Conservation (phyloP, 37 sponge, comb jelly and placozoan species). For the Crambe crambe region DNA sequence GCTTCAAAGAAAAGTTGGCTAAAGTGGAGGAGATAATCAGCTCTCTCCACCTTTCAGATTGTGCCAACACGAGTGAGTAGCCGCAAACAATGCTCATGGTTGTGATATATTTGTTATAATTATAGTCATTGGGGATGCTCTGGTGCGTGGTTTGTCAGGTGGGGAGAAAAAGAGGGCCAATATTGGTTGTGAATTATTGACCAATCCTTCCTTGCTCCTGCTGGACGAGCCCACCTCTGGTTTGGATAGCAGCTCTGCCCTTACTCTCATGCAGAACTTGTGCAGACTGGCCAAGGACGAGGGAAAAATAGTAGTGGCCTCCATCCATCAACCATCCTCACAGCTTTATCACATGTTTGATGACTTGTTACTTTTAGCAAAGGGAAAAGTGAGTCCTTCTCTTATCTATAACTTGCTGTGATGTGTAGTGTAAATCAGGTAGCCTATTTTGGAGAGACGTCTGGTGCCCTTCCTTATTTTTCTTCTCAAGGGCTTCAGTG, state of each 20-base stretch:
- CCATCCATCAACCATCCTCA: slow-evolving; percentile 88
- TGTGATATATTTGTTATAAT: background rate
- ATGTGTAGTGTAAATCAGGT: slow-evolving; percentile 26
- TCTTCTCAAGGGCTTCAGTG: slow-evolving; percentile 61
- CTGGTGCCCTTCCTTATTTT: slow-evolving; percentile 51
- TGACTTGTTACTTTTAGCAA: slow-evolving; percentile 67
- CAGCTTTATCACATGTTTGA: slow-evolving; percentile 84
- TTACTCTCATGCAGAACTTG: slow-evolving; percentile 52
- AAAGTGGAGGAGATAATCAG: slow-evolving; percentile 59
- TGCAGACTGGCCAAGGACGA: slow-evolving; percentile 46
- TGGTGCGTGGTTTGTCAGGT: slow-evolving; percentile 70
- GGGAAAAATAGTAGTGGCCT: slow-evolving; percentile 59
- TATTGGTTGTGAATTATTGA: slow-evolving; percentile 86
- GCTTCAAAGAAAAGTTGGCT: slow-evolving; percentile 44
- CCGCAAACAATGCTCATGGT: background rate
- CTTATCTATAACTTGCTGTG: background rate
- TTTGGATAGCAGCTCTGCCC: slow-evolving; percentile 81
- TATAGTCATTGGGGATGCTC: slow-evolving; percentile 62
- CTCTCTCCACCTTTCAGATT: slow-evolving; percentile 57
- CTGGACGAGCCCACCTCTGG: slow-evolving; percentile 94
- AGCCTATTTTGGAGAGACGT: slow-evolving; percentile 77
- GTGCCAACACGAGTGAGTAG: slow-evolving; percentile 54
- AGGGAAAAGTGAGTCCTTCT: slow-evolving; percentile 42
- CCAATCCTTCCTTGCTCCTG: slow-evolving; percentile 70
- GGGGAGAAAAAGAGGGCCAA: slow-evolving; percentile 91